Evolutionary conservation across 1,140 invertebrate genomes (phyloP), one percentile per base, ranked within the genome.

Genomic region (Drosophila kohkoa): DNA sequence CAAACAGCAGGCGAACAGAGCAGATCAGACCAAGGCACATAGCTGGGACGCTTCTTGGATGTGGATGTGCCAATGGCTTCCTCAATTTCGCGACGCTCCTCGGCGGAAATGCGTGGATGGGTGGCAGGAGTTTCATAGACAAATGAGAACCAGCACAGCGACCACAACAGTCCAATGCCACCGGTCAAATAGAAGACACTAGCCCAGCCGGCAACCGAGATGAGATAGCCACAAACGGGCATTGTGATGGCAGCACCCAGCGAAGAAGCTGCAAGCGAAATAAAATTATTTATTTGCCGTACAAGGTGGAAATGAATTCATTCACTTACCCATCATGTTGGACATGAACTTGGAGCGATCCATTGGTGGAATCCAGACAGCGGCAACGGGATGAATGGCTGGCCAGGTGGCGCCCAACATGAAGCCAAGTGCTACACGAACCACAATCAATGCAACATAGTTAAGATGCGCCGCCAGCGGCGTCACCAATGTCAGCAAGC

Each of bases 351-450:
- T 97, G 60, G 96, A 98, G 70, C 97, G 95, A 89, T 99, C 98
- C 93, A 96, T 95, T 1, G 97, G 97, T 8, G 97, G 97, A 67
- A 98, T 96, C 98, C 98, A 99, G 79, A 96, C 96, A 0, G 97
- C 96, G 25, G 97, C 96, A 94, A 98, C 96, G 1, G 97, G 96
- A 75, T 97, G 96, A 67, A 98, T 98, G 13, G 97, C 96, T 16
- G 98, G 98, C 96, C 97, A 99, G 4, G 97, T 98, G 5, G 96
- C 97, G 64, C 98, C 95, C 87, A 97, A 93, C 93, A 96, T 94
- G 90, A 97, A 96, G 51, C 96, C 96, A 0, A 97, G 92, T 3
- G 96, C 60, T 1, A 95, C 94, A 57, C 96, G 94, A 0, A 96
- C 91, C 6, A 95, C 92, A 10, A 96, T 93, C 5, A 96, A 91